Percentiles rank a stretch among this genome's conserved stretches.
phyloP scores from a whole-genome alignment of 2,113 vertebrate species.

The Tor tambroides region DNA sequence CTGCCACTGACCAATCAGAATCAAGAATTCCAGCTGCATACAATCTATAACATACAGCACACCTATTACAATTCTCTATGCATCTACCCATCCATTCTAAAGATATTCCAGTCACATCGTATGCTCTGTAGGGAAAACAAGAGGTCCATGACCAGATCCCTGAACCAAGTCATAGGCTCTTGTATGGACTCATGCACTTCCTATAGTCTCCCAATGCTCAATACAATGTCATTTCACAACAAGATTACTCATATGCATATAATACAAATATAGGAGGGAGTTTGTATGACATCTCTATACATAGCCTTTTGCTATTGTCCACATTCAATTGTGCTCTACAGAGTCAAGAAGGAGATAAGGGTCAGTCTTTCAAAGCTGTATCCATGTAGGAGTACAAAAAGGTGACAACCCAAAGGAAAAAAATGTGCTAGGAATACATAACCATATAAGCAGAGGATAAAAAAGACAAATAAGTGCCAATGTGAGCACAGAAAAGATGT shows the following conservation, averaged over 20 bases:
- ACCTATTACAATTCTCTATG: background rate
- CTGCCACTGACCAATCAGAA: background rate
- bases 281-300: conserved; percentile 32
- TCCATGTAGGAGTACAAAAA: background rate
- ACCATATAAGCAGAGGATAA: background rate
- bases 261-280: background rate
- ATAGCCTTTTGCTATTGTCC: background rate
- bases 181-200: background rate
- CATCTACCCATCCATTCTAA: background rate
- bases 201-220: background rate
- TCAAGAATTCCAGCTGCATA: background rate
- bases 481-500: background rate
- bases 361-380: background rate
- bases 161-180: background rate
- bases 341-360: background rate
- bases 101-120: conserved; percentile 29
- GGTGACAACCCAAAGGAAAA: background rate
- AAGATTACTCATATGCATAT: conserved; percentile 23
- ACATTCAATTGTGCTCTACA: conserved; percentile 12
- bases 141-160: background rate
- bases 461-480: background rate
- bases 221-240: background rate
- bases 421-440: background rate
- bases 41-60: background rate
- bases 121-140: conserved; percentile 8